These are phyloP conservation scores for Brachionus plicatilis DNA, from an alignment of 1,140 invertebrate species.

Conservation along the genomic window DNA sequence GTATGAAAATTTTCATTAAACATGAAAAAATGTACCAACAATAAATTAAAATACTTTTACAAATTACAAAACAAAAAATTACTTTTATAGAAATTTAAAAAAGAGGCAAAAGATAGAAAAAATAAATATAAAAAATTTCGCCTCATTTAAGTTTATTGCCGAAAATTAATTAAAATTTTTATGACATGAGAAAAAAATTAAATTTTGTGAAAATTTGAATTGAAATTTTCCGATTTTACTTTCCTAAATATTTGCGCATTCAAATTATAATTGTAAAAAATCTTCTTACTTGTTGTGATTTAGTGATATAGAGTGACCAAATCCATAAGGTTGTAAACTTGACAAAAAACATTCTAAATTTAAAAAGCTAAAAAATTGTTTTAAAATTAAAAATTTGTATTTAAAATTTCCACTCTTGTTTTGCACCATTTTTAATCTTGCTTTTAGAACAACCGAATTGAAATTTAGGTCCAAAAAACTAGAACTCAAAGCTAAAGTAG, in stretches of 20 bases:
- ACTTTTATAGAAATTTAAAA: too few species aligned
- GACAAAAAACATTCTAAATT: neutral
- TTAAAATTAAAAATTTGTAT: neutral
- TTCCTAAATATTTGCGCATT: neutral
- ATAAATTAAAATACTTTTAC: too few species aligned
- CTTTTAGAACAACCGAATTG: neutral
- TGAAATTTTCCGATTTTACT: too few species aligned
- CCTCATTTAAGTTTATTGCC: too few species aligned
- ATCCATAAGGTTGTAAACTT: neutral
- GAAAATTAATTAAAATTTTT: too few species aligned
- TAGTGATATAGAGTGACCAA: neutral
- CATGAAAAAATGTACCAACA: too few species aligned
- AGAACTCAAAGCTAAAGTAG: neutral
- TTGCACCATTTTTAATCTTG: neutral
- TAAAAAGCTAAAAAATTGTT: neutral
- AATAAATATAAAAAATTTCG: too few species aligned
- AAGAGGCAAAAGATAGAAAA: too few species aligned
- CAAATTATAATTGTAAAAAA: neutral
- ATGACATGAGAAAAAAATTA: too few species aligned
- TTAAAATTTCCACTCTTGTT: neutral
- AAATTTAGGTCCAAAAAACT: neutral
- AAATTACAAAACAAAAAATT: too few species aligned
- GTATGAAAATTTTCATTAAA: too few species aligned
- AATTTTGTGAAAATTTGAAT: too few species aligned
- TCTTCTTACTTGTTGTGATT: neutral